Evolutionary conservation across 2,888 invertebrate genomes (phyloP), one percentile per base, ranked within the genome.

Genomic region (Polyommatus iphigenia): DNA sequence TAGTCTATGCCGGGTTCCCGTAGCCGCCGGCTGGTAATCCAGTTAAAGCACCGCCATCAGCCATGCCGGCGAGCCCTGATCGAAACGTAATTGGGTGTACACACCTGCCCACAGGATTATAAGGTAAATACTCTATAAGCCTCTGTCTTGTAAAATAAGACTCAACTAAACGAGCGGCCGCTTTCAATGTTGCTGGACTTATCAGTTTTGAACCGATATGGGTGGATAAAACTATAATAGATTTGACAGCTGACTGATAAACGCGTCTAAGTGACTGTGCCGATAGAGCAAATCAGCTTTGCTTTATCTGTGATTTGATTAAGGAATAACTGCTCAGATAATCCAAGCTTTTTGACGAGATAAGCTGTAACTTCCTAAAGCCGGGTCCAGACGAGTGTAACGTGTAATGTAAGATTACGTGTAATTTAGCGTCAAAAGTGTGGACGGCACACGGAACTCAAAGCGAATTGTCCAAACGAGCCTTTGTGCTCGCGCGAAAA

Each of bases 61-160:
- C 87, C 90, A 89, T 87, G 81, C 81, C 79, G 80, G 78, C 79
- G 59, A 78, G 78, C 79, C 72, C 88, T 91, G 90, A 92, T 93
- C 91, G 91, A 90, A 90, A 89, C 86, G 83, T 92, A 93, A 92
- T 92, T 92, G 91, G 86, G 86, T 87, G 85, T 85, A 85, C 86
- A 89, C 87, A 90, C 89, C 83, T 82, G 85, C 85, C 87, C 82
- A 79, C 71, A 78, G 81, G 81, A 83, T 83, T 84, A 83, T 83
- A 80, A 82, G 83, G 82, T 83, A 82, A 82, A 81, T 79, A 81
- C 79, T 79, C 78, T 72, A 76, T 79, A 78, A 77, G 67, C 76
- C 46, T 32, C 50, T 62, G 71, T 75, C 77, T 73, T 41, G 75
- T 24, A 54, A 73, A 75, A 75, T 29, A 71, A 24, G 10, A 24